Conservation (phyloP, 2,797 vertebrate species). For the Eospalax fontanierii region DNA sequence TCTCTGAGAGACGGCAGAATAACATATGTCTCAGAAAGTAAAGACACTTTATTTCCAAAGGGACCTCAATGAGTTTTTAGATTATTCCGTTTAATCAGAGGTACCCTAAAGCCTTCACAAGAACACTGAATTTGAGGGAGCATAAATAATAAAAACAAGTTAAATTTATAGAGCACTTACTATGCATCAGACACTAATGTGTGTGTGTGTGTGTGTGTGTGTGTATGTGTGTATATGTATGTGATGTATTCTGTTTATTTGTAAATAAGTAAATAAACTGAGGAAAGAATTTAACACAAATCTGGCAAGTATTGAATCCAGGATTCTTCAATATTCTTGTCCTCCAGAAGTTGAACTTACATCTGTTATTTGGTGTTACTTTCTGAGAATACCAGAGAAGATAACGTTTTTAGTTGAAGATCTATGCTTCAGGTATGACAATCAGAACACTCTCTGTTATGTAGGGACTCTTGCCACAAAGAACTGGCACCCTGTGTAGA, state of each 20-base stretch:
- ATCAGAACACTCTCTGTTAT: background rate
- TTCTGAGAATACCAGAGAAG: conserved; percentile 16
- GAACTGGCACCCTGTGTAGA: background rate
- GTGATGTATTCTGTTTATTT: background rate
- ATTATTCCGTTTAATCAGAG: conserved; percentile 66
- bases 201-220: no score
- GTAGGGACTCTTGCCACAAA: background rate
- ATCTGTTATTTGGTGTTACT: conserved; percentile 19
- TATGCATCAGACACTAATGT: background rate
- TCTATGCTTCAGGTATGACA: background rate
- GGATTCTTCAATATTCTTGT: conserved; percentile 6
- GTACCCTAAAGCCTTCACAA: conserved; percentile 40
- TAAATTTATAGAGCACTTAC: conserved; percentile 26
- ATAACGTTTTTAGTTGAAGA: conserved; percentile 32
- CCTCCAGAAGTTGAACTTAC: conserved; percentile 15
- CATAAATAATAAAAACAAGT: conserved; percentile 65
- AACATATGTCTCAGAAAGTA: conserved; percentile 64
- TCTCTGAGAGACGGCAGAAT: conserved; percentile 65
- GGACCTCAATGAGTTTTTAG: conserved; percentile 45
- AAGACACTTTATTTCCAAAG: conserved; percentile 70
- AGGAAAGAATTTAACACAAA: conserved; percentile 51
- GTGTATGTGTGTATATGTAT: no score
- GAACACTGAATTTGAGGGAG: conserved; percentile 56
- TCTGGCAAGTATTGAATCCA: background rate
- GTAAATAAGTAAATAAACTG: conserved; percentile 42